A percentile compares a stretch with the other conserved stretches of the same genome.
Evolutionary conservation across 2,797 vertebrate species (phyloP).

Genomic region (Buphagus erythrorhynchus): DNA sequence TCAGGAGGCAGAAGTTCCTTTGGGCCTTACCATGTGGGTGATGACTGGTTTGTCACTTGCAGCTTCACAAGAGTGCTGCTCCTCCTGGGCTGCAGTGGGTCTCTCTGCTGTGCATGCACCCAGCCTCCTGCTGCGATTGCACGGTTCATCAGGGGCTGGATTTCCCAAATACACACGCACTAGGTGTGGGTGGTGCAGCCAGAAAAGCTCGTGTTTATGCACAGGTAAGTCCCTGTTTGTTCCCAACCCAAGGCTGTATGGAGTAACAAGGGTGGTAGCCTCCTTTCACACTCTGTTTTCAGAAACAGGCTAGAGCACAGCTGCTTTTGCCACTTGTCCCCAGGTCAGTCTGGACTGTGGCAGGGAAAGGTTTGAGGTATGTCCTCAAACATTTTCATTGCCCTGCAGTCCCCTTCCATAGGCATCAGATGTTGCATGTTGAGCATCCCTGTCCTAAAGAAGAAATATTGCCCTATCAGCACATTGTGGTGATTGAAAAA

Average conservation of each 20-base stretch:
- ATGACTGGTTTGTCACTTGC: background rate
- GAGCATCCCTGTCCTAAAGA: background rate
- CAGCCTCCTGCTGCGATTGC: background rate
- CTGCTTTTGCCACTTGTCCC: background rate
- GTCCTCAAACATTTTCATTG: background rate
- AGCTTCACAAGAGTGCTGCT: rapidly evolving
- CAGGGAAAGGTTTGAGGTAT: background rate
- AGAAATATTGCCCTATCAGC: background rate
- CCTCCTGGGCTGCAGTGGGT: background rate
- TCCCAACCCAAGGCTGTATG: background rate
- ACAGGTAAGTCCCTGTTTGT: background rate
- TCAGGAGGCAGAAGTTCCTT: background rate
- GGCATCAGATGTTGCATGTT: rapidly evolving
- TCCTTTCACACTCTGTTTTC: background rate
- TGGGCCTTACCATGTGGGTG: background rate
- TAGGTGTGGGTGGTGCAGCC: background rate
- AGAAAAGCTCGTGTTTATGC: background rate
- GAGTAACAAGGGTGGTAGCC: background rate
- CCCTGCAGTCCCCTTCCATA: rapidly evolving
- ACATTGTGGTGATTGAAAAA: background rate
- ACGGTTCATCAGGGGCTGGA: background rate
- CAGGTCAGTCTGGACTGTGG: rapidly evolving
- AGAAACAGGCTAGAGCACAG: background rate
- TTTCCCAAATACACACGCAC: background rate
- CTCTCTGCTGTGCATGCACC: rapidly evolving